phyloP scores from a whole-genome alignment of 2,113 vertebrate genomes.

The Hymenochirus boettgeri region DNA sequence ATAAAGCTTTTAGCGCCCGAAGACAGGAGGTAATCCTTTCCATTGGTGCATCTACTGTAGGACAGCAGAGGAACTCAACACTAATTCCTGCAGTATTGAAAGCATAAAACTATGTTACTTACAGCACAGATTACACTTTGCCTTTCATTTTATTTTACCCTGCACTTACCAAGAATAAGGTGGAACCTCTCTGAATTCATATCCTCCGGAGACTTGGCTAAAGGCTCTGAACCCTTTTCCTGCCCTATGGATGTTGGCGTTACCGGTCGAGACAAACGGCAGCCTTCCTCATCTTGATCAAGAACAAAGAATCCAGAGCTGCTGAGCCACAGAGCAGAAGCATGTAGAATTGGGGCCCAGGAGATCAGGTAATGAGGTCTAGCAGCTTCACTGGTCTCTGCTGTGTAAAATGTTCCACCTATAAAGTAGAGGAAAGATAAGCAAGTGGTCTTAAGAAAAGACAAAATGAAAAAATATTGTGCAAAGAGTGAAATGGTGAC shows the following conservation, averaged over 20 bases:
- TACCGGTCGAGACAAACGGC: constrained; percentile 82
- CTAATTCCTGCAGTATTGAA: constrained; percentile 70
- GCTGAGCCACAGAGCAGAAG: constrained; percentile 84
- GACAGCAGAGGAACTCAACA: constrained; percentile 89
- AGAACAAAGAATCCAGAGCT: constrained; percentile 75
- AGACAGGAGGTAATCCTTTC: constrained; percentile 85
- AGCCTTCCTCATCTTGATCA: constrained; percentile 73
- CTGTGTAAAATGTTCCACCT: constrained; percentile 88
- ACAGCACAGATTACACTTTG: background rate
- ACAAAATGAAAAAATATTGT: background rate
- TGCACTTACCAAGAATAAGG: constrained; percentile 78
- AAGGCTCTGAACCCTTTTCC: constrained; percentile 60
- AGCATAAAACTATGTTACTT: background rate
- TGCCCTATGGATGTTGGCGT: constrained; percentile 90
- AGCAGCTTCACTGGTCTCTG: constrained; percentile 76
- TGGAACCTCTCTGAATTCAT: constrained; percentile 80
- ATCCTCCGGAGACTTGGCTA: constrained; percentile 84
- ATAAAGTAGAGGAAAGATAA: constrained; percentile 29
- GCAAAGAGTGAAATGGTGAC: background rate
- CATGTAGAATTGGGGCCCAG: constrained; percentile 87
- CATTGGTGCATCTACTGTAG: constrained; percentile 77
- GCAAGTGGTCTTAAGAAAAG: background rate
- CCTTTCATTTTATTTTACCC: background rate
- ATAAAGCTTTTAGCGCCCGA: constrained; percentile 72
- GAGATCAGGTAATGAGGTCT: constrained; percentile 75